phyloP scores from a whole-genome alignment of 1,140 invertebrate species.

The Dufourea novaeangliae region DNA sequence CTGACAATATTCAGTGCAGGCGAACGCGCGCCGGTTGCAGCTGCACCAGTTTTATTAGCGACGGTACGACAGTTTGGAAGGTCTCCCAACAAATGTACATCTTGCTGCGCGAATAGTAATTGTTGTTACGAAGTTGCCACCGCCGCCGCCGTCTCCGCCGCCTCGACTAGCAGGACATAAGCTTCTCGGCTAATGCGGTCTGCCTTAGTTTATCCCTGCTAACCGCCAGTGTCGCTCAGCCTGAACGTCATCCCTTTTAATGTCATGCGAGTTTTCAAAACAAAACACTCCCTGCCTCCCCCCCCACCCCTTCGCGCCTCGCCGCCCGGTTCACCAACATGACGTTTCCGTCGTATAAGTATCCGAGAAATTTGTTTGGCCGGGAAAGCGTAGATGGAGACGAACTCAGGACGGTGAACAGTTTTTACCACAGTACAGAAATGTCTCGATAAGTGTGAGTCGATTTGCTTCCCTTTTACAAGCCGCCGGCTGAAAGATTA shows the following conservation, averaged over 20 bases:
- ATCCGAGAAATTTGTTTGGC: no score
- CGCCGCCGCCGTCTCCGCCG: no score
- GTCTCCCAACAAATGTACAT: conserved; percentile 65
- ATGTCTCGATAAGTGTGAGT: no score
- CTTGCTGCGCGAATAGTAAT: conserved; percentile 65
- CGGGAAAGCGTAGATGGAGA: no score
- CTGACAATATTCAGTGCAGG: conserved; percentile 61
- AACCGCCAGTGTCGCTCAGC: conserved; percentile 53
- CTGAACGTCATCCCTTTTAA: conserved; percentile 53
- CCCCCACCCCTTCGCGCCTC: no score
- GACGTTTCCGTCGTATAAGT: background rate
- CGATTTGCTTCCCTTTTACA: no score
- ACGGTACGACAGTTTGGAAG: conserved; percentile 50
- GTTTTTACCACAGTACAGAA: no score
- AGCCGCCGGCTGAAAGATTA: no score
- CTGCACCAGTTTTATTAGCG: conserved; percentile 65
- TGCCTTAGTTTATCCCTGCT: conserved; percentile 52
- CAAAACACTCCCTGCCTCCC: background rate
- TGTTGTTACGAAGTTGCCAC: conserved; percentile 63
- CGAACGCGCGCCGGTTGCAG: conserved; percentile 45
- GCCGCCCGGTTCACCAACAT: background rate
- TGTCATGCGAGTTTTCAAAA: conserved; percentile 19
- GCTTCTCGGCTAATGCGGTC: conserved; percentile 56
- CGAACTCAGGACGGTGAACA: no score
- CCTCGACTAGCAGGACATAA: conserved; percentile 38